Evolutionary conservation across 2,113 vertebrate genomes (phyloP).

Genomic region (Oxyruncus cristatus): DNA sequence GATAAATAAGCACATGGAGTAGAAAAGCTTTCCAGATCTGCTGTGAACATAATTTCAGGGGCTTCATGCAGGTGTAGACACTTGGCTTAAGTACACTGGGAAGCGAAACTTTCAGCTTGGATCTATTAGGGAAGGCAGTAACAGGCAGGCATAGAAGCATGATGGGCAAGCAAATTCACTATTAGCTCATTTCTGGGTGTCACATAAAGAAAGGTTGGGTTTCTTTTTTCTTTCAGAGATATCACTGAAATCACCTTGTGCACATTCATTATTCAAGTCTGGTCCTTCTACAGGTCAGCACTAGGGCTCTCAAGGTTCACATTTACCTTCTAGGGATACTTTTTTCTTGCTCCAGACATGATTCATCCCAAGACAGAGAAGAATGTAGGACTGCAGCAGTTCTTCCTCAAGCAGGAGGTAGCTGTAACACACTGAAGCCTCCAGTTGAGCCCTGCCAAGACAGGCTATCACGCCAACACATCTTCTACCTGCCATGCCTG

Average conservation of each 20-base stretch:
- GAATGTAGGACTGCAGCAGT: background rate
- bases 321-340: background rate
- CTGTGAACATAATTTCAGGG: background rate
- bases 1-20: background rate
- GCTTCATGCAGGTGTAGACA: background rate
- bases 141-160: background rate
- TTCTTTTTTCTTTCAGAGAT: background rate
- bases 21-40: background rate
- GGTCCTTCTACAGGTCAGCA: background rate
- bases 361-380: background rate
- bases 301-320: background rate
- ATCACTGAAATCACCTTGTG: background rate
- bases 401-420: background rate
- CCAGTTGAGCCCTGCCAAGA: background rate
- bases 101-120: background rate
- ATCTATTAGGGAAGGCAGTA: accelerated
- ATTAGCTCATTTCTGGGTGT: background rate
- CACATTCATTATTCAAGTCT: background rate
- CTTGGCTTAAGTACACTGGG: background rate
- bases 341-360: background rate
- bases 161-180: background rate
- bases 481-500: constrained; percentile 48
- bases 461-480: background rate
- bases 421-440: background rate
- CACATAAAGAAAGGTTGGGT: background rate